Conservation (phyloP, 2,113 vertebrate species). For the Gallinago paraguaiae region DNA sequence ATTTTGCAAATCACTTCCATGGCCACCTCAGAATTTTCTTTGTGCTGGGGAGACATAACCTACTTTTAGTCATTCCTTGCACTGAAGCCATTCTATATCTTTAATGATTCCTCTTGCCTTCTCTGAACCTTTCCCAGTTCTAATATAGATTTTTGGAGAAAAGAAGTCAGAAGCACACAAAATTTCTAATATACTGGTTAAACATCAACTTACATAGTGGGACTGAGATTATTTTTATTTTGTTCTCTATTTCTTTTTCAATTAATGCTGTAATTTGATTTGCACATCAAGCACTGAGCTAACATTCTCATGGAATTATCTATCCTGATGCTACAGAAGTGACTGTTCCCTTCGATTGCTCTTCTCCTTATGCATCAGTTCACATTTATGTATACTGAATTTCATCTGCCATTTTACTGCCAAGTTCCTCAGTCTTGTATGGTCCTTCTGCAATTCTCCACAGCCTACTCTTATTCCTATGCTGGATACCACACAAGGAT, state of each 20-base stretch:
- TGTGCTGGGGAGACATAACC: background rate
- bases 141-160: background rate
- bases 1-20: background rate
- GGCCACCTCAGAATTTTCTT: background rate
- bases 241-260: background rate
- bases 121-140: background rate
- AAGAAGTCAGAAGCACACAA: background rate
- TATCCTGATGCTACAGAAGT: background rate
- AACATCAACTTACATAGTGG: background rate
- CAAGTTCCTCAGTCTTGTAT: background rate
- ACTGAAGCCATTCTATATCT: background rate
- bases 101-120: background rate
- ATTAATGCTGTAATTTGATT: background rate
- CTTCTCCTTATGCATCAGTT: background rate
- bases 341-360: background rate
- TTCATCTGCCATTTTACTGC: background rate
- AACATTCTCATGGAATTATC: background rate
- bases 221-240: background rate
- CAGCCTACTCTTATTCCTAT: background rate
- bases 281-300: background rate
- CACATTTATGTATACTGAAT: background rate
- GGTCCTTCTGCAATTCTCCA: background rate
- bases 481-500: background rate
- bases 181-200: background rate
- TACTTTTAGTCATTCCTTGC: background rate